Base-by-base conservation (phyloP, 2,888 invertebrate genomes). In the Calameuta filiformis region DNA sequence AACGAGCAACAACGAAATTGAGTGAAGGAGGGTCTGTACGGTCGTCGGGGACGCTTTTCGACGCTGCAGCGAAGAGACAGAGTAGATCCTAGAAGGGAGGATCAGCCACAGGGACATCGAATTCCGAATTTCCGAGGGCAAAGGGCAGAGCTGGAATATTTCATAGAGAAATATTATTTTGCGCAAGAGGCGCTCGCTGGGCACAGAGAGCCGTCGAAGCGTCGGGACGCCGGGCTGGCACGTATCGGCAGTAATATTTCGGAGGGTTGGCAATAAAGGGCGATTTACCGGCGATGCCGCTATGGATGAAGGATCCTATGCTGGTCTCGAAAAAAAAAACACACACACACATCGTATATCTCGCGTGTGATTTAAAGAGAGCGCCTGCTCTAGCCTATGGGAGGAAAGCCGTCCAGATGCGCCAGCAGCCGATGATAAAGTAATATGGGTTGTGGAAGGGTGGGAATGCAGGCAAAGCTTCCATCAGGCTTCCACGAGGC, bases 181-280 rank as follows among this genome's bases (percentile, higher is more conserved):
- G 23, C 23, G 40, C 6, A 40, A 15, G 23, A 23, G 23, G 23
- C 56, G 56, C 1, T 56, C 15, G 6, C 56, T 9, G 23, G 9
- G 56, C 56, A 56, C 56, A 23, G 56, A 56, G 56, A 56, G 9
- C 6, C 23, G 56, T 56, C 56, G 56, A 56, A 56, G 23, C 56
- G 56, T 56, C 56, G 56, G 56, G 56, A 56, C 56, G 56, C 56
- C 56, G 56, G 56, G 56, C 56, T 56, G 56, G 56, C 56, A 56
- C 56, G 56, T 71, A 71, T 71, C 71, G 71, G 71, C 31, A 71
- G 71, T 71, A 71, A 71, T 74, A 34, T 78, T 78, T 78, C 75
- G 75, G 35, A 56, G 73, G 30, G 73, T 56, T 34, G 71, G 31
- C 71, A 71, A 71, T 71, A 71, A 71, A 71, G 23, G 31, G 71